Percentiles rank a stretch among this genome's conserved stretches.
Evolutionary conservation across 1,140 invertebrate species (phyloP).

Genomic region (Drosophila prosaltans): DNA sequence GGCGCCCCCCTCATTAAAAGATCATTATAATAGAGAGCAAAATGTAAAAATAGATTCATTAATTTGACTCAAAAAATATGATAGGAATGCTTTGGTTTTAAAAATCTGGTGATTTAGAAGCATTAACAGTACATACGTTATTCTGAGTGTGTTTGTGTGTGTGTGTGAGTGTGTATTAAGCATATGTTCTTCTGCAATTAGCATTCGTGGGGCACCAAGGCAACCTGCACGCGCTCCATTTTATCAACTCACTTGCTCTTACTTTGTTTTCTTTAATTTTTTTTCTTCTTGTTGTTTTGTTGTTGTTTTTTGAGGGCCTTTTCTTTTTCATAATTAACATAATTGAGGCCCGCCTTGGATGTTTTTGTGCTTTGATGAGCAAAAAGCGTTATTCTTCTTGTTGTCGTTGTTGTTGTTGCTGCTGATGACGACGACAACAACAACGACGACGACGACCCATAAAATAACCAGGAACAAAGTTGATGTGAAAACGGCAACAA

Average conservation of each 20-base stretch:
- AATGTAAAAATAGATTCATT: slow-evolving; percentile 2
- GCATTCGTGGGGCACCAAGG: not conserved
- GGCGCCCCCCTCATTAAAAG: slow-evolving; percentile 10
- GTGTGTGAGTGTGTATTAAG: too few relatives aligned
- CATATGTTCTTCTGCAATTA: slow-evolving; percentile 9
- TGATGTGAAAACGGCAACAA: slow-evolving; percentile 37
- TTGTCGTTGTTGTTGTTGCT: slow-evolving; percentile 18
- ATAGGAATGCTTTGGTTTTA: not conserved
- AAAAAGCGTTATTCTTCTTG: slow-evolving; percentile 19
- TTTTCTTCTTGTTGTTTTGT: not conserved
- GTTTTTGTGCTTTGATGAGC: slow-evolving; percentile 47
- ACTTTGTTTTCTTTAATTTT: not conserved
- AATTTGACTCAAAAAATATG: not conserved
- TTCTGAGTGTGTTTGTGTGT: not conserved
- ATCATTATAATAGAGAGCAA: slow-evolving; percentile 8
- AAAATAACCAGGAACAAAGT: slow-evolving; percentile 20
- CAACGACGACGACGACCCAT: not conserved
- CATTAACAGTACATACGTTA: not conserved
- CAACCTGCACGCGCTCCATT: slow-evolving; percentile 10
- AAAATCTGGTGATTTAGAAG: not conserved
- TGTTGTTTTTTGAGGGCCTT: slow-evolving; percentile 24
- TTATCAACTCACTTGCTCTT: slow-evolving; percentile 12
- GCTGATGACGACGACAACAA: not conserved
- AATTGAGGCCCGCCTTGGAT: slow-evolving; percentile 36
- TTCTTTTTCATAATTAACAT: slow-evolving; percentile 55